Percentiles rank a stretch among this genome's conserved stretches.
Conservation (phyloP, 2,888 invertebrate species). For the Conchocele bisecta region DNA sequence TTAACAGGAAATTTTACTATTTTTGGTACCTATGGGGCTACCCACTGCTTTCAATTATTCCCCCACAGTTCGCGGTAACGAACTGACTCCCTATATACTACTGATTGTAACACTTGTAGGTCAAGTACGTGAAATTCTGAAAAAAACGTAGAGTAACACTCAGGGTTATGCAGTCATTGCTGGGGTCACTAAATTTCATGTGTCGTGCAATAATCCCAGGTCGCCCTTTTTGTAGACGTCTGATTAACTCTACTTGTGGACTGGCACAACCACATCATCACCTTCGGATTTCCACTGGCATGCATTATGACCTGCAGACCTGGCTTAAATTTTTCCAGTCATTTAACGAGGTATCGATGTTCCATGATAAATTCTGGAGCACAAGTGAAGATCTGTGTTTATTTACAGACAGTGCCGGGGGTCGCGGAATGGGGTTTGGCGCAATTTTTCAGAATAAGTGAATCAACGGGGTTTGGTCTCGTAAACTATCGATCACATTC, state of each 20-base stretch:
- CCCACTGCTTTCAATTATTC: too few relatives aligned
- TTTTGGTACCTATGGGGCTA: too few relatives aligned
- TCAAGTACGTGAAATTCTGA: too few relatives aligned
- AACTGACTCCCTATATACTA: too few relatives aligned
- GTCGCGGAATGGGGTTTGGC: not conserved
- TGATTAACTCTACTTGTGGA: conserved; percentile 10
- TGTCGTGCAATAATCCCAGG: conserved; percentile 11
- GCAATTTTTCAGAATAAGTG: not conserved
- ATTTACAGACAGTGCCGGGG: not conserved
- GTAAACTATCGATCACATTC: too few relatives aligned
- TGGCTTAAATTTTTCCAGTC: not conserved
- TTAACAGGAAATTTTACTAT: too few relatives aligned
- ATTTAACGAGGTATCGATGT: not conserved
- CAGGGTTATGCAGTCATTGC: conserved; percentile 27
- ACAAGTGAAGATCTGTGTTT: not conserved
- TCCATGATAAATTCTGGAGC: not conserved
- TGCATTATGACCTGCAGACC: not conserved
- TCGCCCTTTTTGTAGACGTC: conserved; percentile 9
- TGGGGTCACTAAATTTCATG: conserved; percentile 9
- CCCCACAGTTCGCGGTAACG: too few relatives aligned
- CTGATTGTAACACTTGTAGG: too few relatives aligned
- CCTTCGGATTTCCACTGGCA: not conserved
- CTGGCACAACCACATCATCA: not conserved
- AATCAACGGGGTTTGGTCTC: too few relatives aligned
- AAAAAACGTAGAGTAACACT: too few relatives aligned